Base-by-base conservation (phyloP, 2,113 vertebrate species). In the Parus major region DNA sequence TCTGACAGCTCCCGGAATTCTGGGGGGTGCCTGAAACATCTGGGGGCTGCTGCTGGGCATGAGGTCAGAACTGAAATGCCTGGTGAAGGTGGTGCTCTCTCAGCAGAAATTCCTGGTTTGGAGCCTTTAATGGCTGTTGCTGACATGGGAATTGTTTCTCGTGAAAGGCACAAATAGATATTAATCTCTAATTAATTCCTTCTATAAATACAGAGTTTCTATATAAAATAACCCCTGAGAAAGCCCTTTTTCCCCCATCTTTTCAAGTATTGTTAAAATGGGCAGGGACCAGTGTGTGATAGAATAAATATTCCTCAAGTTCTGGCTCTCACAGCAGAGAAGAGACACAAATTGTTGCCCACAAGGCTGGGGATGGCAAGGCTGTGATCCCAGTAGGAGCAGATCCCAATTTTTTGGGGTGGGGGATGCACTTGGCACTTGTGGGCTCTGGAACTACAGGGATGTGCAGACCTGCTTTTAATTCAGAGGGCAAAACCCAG, bases 301-400 rank as follows among this genome's bases (percentile, higher is more conserved):
- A 33, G 9, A 23, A 49, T 1, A 13, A 14, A 20, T 6, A 11
- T 52, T 33, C 53, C 13, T 8, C 10, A 15, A 20, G 12, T 17
- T 44, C 5, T 81, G 17, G 52, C 17, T 56, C 73, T 46, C n/a
- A 10, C 12, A 41, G 72, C 27, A 77, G 35, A 68, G 49, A 5
- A 1, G 16, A 22, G 36, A 1, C 57, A 5, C 10, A 16, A 2
- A 12, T 7, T 13, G 6, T 17, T 10, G 1, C 5, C 21, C 13
- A 5, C 5, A 0, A 7, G 42, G 36, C 0, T 44, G 46, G 10
- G 7, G 31, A 8, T 55, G 50, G 55, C 9, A 9, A 1, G 22
- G 44, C 31, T 36, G 65, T 11, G 39, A 24, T 60, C 33, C 33
- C 7, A 22, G 65, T 0, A 33, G 49, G 73, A 68, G 39, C 8